phyloP scores from a whole-genome alignment of 2,888 invertebrate genomes.

The Troides helena region DNA sequence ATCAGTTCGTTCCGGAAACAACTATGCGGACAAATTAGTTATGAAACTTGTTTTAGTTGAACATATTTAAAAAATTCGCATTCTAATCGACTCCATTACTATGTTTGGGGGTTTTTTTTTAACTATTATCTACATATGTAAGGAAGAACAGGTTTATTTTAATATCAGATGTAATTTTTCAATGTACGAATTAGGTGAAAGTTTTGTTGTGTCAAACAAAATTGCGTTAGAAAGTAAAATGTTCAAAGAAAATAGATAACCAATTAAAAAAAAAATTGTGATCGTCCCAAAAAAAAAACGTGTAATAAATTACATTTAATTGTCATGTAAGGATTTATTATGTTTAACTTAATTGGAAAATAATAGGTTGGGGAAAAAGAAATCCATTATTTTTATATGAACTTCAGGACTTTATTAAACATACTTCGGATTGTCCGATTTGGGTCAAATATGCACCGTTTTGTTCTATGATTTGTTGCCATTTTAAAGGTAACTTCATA shows the following conservation, averaged over 20 bases:
- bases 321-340: background rate
- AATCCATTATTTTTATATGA: no score
- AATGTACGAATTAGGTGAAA: constrained; percentile 17
- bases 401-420: no score
- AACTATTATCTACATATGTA: background rate
- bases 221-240: constrained; percentile 14
- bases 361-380: no score
- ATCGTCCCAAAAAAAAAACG: background rate
- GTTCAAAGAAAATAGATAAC: constrained; percentile 5
- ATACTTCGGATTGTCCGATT: no score
- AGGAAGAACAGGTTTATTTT: background rate
- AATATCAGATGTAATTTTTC: background rate
- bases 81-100: background rate
- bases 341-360: background rate
- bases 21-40: background rate
- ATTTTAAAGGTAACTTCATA: no score
- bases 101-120: background rate
- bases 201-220: constrained; percentile 5
- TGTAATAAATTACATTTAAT: background rate
- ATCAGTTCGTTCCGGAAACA: background rate
- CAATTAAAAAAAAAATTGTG: constrained; percentile 6
- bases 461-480: no score
- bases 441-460: no score
- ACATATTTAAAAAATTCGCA: background rate
- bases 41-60: background rate